Conservation (phyloP, 2,113 vertebrate genomes). For the Gyps fulvus region DNA sequence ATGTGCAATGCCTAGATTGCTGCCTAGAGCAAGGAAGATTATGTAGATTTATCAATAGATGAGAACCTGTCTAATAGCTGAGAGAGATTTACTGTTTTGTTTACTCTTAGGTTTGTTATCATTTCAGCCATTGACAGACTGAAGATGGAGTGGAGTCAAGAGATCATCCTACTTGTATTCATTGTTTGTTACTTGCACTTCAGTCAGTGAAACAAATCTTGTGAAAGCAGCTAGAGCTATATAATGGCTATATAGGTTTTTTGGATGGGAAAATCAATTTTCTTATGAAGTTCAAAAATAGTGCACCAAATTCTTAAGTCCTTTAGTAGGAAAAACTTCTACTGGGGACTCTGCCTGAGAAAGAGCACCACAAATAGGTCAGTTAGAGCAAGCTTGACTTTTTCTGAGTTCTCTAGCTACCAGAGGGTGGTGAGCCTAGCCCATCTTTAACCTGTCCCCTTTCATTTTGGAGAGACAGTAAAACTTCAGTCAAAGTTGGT, state of each 20-base stretch:
- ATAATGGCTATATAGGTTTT: background rate
- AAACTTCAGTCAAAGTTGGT: background rate
- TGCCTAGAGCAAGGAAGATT: slow-evolving; percentile 24
- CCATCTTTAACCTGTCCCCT: background rate
- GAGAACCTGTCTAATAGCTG: slow-evolving; percentile 2
- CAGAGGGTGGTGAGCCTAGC: background rate
- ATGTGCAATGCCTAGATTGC: background rate
- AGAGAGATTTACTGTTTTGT: slow-evolving; percentile 48
- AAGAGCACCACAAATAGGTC: background rate
- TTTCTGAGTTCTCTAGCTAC: background rate
- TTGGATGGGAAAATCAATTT: background rate
- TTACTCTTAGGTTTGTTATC: slow-evolving; percentile 18
- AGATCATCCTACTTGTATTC: background rate
- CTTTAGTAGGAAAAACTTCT: background rate
- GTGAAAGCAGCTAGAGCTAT: background rate
- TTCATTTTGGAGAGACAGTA: background rate
- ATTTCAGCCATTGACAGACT: background rate
- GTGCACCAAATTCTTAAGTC: background rate
- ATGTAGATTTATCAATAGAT: slow-evolving; percentile 25
- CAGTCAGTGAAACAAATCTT: background rate
- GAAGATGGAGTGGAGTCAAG: slow-evolving; percentile 7
- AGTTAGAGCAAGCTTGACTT: background rate
- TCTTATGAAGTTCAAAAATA: background rate
- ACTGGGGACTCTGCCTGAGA: background rate
- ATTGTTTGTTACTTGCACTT: background rate